phyloP scores from a whole-genome alignment of 2,888 invertebrate species.

The Drosophila kambysellisi region DNA sequence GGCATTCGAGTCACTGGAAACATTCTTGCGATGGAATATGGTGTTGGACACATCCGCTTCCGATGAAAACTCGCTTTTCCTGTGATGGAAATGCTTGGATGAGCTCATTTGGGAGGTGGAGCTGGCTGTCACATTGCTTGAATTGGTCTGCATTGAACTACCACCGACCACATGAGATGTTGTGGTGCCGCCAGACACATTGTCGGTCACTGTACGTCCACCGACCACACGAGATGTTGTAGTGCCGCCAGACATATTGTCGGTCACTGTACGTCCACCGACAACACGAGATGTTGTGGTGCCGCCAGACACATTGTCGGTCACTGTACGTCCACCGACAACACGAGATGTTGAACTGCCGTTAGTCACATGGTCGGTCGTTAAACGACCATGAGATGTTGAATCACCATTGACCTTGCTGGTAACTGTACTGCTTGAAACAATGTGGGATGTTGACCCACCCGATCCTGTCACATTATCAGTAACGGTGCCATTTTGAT shows the following conservation, averaged over 20 bases:
- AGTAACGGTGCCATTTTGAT: slow-evolving; percentile 30
- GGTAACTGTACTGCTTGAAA: slow-evolving; percentile 25
- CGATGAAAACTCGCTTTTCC: slow-evolving; percentile 90
- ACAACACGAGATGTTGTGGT: slow-evolving; percentile 39
- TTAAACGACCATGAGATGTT: slow-evolving; percentile 28
- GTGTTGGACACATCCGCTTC: slow-evolving; percentile 91
- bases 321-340: slow-evolving; percentile 18
- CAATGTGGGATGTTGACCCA: slow-evolving; percentile 21
- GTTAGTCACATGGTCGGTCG: slow-evolving; percentile 31
- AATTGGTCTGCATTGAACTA: slow-evolving; percentile 22
- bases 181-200: slow-evolving; percentile 24
- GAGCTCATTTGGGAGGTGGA: slow-evolving; percentile 53
- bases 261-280: slow-evolving; percentile 16
- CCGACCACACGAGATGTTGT: slow-evolving; percentile 27
- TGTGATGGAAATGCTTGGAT: slow-evolving; percentile 87
- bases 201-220: slow-evolving; percentile 13
- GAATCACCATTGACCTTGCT: slow-evolving; percentile 37
- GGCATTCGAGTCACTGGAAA: slow-evolving; percentile 71
- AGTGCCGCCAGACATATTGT: slow-evolving; percentile 20
- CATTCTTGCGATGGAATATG: slow-evolving; percentile 90
- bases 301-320: slow-evolving; percentile 36
- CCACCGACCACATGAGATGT: slow-evolving; percentile 24
- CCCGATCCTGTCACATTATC: slow-evolving; percentile 23
- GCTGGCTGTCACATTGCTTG: slow-evolving; percentile 35
- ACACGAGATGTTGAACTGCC: slow-evolving; percentile 45